Percentiles rank a stretch among this genome's conserved stretches.
Evolutionary conservation across 1,140 invertebrate species (phyloP).

Genomic region (Drosophila melanica): DNA sequence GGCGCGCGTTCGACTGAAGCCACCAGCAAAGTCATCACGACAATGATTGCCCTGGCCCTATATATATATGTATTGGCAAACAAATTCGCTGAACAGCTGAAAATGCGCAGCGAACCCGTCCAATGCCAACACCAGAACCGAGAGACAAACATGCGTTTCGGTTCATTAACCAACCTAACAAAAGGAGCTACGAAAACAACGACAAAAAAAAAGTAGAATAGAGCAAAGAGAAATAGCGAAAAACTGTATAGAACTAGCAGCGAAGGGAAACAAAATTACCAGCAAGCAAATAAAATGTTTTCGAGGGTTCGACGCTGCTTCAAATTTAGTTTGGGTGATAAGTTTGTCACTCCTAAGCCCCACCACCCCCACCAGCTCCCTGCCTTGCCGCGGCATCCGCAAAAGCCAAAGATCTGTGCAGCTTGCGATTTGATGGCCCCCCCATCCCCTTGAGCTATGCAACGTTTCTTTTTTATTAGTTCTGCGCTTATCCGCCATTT

Average conservation of each 20-base stretch:
- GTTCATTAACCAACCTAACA: conserved; percentile 82
- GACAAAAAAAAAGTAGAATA: background rate
- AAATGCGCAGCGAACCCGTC: conserved; percentile 46
- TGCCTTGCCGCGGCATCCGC: background rate
- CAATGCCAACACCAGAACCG: conserved; percentile 40
- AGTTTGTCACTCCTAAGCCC: conserved; percentile 22
- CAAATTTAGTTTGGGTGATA: conserved; percentile 62
- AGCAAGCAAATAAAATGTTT: conserved; percentile 79
- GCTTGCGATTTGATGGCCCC: conserved; percentile 48
- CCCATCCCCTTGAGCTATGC: conserved; percentile 44
- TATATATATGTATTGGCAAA: conserved; percentile 65
- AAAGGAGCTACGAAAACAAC: conserved; percentile 36
- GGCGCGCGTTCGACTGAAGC: conserved; percentile 58
- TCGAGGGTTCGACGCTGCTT: conserved; percentile 73
- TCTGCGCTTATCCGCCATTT: conserved; percentile 77
- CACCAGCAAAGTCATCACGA: conserved; percentile 79
- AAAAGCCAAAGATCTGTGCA: conserved; percentile 51
- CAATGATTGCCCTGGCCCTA: conserved; percentile 72
- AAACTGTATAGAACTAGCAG: conserved; percentile 62
- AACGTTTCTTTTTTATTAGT: conserved; percentile 77
- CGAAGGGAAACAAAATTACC: conserved; percentile 77
- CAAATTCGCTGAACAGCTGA: conserved; percentile 43
- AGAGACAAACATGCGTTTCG: conserved; percentile 77
- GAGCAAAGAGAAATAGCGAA: background rate
- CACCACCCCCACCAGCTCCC: background rate